Conservation (phyloP, 2,113 vertebrate genomes). For the Aleadryas rufinucha region DNA sequence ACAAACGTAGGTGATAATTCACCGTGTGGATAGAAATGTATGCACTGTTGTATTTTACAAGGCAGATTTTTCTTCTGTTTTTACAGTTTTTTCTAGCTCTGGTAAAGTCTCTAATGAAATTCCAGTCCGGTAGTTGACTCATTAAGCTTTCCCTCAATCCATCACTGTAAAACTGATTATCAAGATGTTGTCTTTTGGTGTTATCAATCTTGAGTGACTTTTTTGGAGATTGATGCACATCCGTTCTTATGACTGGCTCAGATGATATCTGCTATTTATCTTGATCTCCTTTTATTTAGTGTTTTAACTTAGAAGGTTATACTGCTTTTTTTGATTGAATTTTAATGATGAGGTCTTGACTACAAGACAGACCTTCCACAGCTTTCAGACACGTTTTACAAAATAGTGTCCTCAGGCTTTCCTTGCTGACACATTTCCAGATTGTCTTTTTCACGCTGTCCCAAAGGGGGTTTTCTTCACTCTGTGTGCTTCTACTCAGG, state of each 20-base stretch:
- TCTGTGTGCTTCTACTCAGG: neutral
- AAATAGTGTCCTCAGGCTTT: neutral
- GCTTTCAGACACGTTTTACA: neutral
- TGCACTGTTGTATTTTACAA: neutral
- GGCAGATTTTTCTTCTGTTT: constrained; percentile 17
- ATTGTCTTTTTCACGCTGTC: neutral
- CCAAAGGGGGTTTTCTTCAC: neutral
- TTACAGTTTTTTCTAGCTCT: neutral
- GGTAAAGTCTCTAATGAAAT: constrained; percentile 59
- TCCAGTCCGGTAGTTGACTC: constrained; percentile 63
- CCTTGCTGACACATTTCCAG: neutral
- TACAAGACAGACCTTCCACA: constrained; percentile 14
- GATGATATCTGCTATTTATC: constrained; percentile 85
- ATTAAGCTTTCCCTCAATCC: constrained; percentile 78
- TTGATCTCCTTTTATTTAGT: constrained; percentile 83
- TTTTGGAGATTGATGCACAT: constrained; percentile 78
- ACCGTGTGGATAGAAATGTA: neutral
- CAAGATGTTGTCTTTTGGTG: constrained; percentile 78
- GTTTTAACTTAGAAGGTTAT: constrained; percentile 67
- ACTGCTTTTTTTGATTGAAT: constrained; percentile 55
- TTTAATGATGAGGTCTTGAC: constrained; percentile 50
- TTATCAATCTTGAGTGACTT: constrained; percentile 81
- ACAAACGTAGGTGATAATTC: constrained; percentile 42
- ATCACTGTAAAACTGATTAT: constrained; percentile 87
- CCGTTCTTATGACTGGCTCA: constrained; percentile 70